Evolutionary conservation across 2,888 invertebrate genomes (phyloP).

Genomic region (Julus scanicus): DNA sequence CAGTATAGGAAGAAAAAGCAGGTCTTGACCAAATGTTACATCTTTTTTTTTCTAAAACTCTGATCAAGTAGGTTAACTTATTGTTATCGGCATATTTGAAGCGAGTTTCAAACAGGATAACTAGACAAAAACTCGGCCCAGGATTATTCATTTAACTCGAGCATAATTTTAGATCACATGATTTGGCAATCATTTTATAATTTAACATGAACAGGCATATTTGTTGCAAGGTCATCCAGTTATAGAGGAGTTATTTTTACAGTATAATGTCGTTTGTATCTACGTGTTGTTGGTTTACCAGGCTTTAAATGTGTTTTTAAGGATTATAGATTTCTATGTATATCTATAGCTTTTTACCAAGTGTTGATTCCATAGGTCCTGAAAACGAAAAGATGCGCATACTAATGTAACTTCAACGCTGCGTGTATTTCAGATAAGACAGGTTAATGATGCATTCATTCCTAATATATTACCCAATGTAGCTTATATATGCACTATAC

Average conservation of each 20-base stretch:
- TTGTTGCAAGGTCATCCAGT: no score
- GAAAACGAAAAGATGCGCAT: neutral
- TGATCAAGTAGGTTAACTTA: neutral
- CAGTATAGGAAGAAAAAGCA: neutral
- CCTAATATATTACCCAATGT: constrained; percentile 5
- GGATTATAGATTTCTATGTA: neutral
- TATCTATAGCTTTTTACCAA: neutral
- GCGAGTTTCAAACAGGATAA: no score
- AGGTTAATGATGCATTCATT: constrained; percentile 38
- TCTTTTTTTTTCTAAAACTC: neutral
- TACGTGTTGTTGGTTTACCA: no score
- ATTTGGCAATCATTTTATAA: no score
- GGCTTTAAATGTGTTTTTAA: no score
- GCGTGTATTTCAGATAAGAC: neutral
- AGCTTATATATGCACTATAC: neutral
- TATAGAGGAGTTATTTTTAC: no score
- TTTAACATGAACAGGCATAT: no score
- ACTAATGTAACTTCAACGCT: constrained; percentile 5
- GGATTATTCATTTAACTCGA: no score
- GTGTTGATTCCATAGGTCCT: neutral
- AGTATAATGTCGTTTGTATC: no score
- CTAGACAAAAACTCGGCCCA: no score
- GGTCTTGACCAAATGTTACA: neutral
- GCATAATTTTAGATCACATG: no score
- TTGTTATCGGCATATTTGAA: no score